These are phyloP conservation scores for Phenganax marumi DNA, from an alignment of 92 coral and sea anemone genomes.

Conservation along the genomic window DNA sequence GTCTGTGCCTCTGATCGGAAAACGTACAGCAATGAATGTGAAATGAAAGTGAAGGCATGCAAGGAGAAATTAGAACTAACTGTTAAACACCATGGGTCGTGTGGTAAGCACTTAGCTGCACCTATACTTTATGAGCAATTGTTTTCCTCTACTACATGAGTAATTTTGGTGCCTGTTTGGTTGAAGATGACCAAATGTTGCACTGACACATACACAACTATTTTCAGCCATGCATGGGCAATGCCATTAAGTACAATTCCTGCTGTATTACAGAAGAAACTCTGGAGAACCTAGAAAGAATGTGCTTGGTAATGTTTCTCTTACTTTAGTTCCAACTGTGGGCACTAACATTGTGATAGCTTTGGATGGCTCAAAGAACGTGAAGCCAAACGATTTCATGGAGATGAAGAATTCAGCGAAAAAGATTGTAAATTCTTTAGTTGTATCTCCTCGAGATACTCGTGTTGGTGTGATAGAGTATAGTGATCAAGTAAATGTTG, in stretches of 20 bases:
- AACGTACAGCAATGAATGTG: conserved; percentile 41
- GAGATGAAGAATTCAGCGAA: conserved; percentile 74
- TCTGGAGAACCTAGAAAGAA: no score
- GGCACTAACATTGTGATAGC: conserved; percentile 47
- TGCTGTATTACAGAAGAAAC: no score
- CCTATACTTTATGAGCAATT: no score
- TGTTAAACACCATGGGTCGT: conserved; percentile 28
- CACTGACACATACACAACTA: no score
- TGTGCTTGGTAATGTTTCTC: background rate
- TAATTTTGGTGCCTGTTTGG: no score
- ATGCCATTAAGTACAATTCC: no score
- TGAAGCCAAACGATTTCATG: conserved; percentile 61
- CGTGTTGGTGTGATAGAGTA: conserved; percentile 81
- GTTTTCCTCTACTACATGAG: no score
- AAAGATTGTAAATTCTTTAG: conserved; percentile 64
- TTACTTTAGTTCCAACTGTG: conserved; percentile 15
- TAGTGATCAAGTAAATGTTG: conserved; percentile 80
- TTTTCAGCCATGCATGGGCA: no score
- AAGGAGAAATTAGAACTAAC: conserved; percentile 5
- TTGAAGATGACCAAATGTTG: no score
- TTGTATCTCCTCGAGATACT: conserved; percentile 67
- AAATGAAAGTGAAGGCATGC: conserved; percentile 36
- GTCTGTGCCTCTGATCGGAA: conserved; percentile 35
- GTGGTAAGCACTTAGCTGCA: conserved; percentile 1
- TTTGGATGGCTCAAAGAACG: conserved; percentile 86